Evolutionary conservation across 2,888 invertebrate species (phyloP).

Genomic region (Orthosia gothica): DNA sequence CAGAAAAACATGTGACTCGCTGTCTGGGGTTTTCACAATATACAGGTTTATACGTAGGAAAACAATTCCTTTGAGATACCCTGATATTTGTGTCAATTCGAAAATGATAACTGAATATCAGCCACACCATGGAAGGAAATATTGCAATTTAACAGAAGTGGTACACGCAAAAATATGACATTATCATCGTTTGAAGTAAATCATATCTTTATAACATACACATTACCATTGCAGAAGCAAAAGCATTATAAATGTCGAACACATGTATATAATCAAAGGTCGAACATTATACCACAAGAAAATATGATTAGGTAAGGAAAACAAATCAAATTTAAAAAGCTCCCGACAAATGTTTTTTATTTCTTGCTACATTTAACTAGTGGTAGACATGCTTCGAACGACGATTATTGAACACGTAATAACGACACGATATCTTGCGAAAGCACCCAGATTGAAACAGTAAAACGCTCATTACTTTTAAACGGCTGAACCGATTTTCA

Average conservation of each 20-base stretch:
- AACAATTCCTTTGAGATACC: not conserved
- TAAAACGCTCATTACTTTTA: too few relatives aligned
- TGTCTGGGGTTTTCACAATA: conserved; percentile 12
- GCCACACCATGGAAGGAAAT: not conserved
- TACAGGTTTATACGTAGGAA: conserved; percentile 8
- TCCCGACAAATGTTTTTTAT: too few relatives aligned
- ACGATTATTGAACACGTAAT: too few relatives aligned
- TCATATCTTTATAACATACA: not conserved
- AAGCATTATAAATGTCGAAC: not conserved
- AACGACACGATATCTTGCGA: too few relatives aligned
- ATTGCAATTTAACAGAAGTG: not conserved
- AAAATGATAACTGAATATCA: not conserved
- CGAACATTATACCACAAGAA: not conserved
- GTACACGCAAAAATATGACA: too few relatives aligned
- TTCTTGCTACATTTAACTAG: too few relatives aligned
- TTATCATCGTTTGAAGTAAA: not conserved
- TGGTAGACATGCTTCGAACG: too few relatives aligned
- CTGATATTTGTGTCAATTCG: not conserved
- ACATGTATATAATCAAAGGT: too few relatives aligned
- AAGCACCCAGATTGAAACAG: too few relatives aligned
- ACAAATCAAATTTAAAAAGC: too few relatives aligned
- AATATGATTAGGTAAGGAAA: not conserved
- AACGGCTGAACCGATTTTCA: too few relatives aligned
- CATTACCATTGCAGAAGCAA: not conserved
- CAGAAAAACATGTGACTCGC: conserved; percentile 27